Percentiles rank a stretch among this genome's conserved stretches.
Conservation (phyloP, 1,140 invertebrate genomes). For the Drosophila ohnishii region DNA sequence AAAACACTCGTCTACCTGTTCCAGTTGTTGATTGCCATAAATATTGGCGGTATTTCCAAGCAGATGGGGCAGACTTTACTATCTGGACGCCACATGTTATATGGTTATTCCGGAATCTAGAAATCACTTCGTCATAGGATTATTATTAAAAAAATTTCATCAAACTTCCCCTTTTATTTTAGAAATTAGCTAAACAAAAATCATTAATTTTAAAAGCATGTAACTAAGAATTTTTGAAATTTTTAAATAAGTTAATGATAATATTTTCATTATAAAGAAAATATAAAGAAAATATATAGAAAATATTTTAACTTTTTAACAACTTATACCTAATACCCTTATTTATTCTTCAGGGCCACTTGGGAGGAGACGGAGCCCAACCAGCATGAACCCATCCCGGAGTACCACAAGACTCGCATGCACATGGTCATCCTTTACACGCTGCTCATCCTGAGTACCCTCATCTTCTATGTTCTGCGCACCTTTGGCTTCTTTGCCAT, state of each 20-base stretch:
- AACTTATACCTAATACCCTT: background rate
- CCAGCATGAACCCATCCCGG: conserved; percentile 47
- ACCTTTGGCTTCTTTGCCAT: conserved; percentile 90
- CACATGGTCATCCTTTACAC: conserved; percentile 60
- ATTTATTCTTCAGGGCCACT: conserved; percentile 58
- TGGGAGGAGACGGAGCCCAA: conserved; percentile 79
- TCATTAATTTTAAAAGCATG: no score
- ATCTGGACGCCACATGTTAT: conserved; percentile 29
- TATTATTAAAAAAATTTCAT: background rate
- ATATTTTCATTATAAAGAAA: no score
- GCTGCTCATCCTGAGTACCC: conserved; percentile 63
- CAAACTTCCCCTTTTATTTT: no score
- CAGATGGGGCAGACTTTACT: conserved; percentile 19
- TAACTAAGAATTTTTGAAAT: no score
- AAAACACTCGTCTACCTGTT: conserved; percentile 15
- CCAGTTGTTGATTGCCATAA: conserved; percentile 43
- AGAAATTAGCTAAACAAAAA: background rate
- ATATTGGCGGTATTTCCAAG: conserved; percentile 25
- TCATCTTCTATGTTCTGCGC: conserved; percentile 83
- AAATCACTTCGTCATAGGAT: background rate
- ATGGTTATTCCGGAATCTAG: conserved; percentile 19
- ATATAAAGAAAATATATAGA: no score
- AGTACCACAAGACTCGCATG: conserved; percentile 52
- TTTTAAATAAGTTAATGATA: no score
- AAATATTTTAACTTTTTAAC: conserved; percentile 44